These are phyloP conservation scores for Aleiodes sp. DNA, from an alignment of 1,140 invertebrate species.

Conservation along the genomic window DNA sequence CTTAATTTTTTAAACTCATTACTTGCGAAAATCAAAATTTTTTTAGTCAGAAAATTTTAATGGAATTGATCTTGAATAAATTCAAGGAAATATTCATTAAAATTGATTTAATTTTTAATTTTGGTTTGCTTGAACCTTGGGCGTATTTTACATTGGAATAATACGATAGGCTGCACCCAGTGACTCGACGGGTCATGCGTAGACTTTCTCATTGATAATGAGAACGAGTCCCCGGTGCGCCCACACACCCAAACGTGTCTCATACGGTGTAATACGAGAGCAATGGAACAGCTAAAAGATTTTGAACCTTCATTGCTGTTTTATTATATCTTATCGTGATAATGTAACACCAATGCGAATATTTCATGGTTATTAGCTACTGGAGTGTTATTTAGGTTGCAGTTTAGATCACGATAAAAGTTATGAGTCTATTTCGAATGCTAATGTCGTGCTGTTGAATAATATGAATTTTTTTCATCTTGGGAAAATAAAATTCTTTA, in stretches of 20 bases:
- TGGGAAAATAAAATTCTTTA: too few species aligned
- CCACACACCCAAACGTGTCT: conserved; percentile 13
- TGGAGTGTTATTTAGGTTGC: neutral
- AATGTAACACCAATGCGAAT: neutral
- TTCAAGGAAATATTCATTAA: too few species aligned
- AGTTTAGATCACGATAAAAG: neutral
- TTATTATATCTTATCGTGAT: neutral
- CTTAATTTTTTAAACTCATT: neutral
- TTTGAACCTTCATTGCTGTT: neutral
- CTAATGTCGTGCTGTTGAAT: too few species aligned
- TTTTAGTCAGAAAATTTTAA: too few species aligned
- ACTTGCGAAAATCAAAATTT: too few species aligned
- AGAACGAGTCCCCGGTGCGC: conserved; percentile 24
- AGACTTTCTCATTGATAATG: conserved; percentile 34
- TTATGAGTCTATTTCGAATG: neutral
- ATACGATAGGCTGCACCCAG: conserved; percentile 23
- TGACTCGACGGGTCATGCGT: conserved; percentile 20
- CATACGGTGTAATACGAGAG: neutral
- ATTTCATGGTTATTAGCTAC: neutral
- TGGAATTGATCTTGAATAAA: too few species aligned
- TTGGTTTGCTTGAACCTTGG: neutral
- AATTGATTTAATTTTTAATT: neutral
- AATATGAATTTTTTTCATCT: too few species aligned
- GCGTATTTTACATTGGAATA: neutral
- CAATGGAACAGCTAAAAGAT: neutral